Conservation (phyloP, 2,113 vertebrate genomes). For the Pristiophorus japonicus region DNA sequence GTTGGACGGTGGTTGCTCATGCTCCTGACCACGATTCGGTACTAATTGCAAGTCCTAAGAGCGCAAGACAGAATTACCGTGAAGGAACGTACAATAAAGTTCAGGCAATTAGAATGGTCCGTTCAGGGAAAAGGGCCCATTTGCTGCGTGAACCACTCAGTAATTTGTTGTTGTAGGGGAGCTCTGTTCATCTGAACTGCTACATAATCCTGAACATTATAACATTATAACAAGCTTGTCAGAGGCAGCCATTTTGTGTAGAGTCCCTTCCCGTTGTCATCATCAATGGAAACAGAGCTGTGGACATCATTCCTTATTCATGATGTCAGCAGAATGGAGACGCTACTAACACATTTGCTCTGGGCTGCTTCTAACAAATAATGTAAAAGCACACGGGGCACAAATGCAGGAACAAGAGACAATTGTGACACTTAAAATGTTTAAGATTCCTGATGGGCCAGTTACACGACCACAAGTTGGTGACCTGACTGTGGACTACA, state of each 20-base stretch:
- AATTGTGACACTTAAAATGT: not conserved
- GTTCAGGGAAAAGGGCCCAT: slow-evolving; percentile 32
- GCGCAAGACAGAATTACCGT: not conserved
- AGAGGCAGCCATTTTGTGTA: not conserved
- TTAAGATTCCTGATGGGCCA: not conserved
- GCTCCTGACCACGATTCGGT: not conserved
- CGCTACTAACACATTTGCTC: too few species aligned
- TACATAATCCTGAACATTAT: slow-evolving; percentile 20
- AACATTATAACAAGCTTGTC: not conserved
- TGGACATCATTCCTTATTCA: not conserved
- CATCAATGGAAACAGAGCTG: not conserved
- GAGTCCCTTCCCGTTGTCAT: not conserved
- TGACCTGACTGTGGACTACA: too few species aligned
- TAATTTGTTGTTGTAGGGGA: slow-evolving; percentile 1
- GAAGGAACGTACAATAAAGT: not conserved
- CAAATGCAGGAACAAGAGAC: not conserved
- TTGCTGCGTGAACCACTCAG: not conserved
- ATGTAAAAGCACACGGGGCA: not conserved
- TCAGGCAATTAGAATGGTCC: slow-evolving; percentile 6
- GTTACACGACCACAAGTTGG: not conserved
- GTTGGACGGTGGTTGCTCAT: not conserved
- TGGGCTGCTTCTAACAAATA: not conserved
- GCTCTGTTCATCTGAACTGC: slow-evolving; percentile 25
- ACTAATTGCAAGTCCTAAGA: slow-evolving; percentile 10
- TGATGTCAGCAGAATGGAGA: not conserved